Evolutionary conservation across 2,797 vertebrate genomes (phyloP).

Genomic region (Aulostomus chinensis): DNA sequence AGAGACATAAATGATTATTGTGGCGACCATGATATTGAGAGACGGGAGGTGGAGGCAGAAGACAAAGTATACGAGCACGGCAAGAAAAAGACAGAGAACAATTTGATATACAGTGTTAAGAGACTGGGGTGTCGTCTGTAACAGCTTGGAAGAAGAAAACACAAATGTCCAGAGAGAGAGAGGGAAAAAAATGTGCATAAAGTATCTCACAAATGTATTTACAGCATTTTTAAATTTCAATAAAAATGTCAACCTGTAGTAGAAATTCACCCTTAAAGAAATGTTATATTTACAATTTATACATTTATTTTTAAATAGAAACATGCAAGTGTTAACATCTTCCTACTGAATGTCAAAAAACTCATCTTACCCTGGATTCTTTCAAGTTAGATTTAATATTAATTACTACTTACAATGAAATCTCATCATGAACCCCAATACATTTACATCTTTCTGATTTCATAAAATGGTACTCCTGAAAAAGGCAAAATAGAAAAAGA

Average conservation of each 20-base stretch:
- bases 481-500: slow-evolving; percentile 51
- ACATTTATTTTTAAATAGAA: slow-evolving; percentile 87
- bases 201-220: slow-evolving; percentile 81
- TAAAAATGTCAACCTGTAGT: slow-evolving; percentile 84
- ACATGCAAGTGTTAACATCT: slow-evolving; percentile 84
- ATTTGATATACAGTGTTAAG: slow-evolving; percentile 71
- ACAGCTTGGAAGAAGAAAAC: slow-evolving; percentile 60
- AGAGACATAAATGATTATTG: slow-evolving; percentile 72
- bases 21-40: slow-evolving; percentile 56
- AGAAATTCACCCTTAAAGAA: slow-evolving; percentile 86
- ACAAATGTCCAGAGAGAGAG: slow-evolving; percentile 38
- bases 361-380: slow-evolving; percentile 81
- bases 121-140: slow-evolving; percentile 61
- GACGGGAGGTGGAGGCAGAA: slow-evolving; percentile 61
- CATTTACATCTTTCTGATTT: slow-evolving; percentile 73
- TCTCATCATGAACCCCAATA: slow-evolving; percentile 67
- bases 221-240: slow-evolving; percentile 82
- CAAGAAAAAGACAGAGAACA: slow-evolving; percentile 62
- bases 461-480: slow-evolving; percentile 60
- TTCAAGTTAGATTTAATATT: slow-evolving; percentile 79
- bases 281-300: slow-evolving; percentile 85
- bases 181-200: slow-evolving; percentile 73
- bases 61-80: slow-evolving; percentile 62
- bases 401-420: slow-evolving; percentile 78
- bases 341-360: slow-evolving; percentile 70